These are phyloP conservation scores for Cybosia mesomella DNA, from an alignment of 2,888 invertebrate genomes.

Conservation along the genomic window DNA sequence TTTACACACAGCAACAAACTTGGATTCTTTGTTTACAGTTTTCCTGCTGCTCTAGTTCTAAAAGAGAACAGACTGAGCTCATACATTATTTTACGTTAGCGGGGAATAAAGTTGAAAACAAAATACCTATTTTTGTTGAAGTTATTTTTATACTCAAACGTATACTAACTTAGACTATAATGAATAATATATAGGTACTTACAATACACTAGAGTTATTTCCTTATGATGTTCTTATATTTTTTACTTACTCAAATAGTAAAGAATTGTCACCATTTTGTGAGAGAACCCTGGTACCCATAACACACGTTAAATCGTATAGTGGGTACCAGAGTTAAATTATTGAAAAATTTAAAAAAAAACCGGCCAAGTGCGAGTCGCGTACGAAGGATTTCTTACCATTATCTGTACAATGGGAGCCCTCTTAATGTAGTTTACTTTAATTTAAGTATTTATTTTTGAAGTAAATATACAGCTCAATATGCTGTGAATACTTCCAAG, in stretches of 20 bases:
- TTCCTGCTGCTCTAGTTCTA: constrained; percentile 57
- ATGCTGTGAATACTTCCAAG: too few relatives aligned
- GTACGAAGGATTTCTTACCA: too few relatives aligned
- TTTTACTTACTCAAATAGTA: background rate
- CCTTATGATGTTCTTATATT: background rate
- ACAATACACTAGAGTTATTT: background rate
- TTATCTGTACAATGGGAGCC: too few relatives aligned
- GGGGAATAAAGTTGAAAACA: constrained; percentile 30
- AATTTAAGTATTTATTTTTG: too few relatives aligned
- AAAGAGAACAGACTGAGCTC: constrained; percentile 56
- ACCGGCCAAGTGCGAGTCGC: too few relatives aligned
- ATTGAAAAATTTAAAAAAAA: too few relatives aligned
- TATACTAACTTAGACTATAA: background rate
- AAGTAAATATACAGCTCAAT: too few relatives aligned
- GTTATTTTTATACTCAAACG: background rate
- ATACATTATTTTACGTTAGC: constrained; percentile 45
- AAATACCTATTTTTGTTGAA: constrained; percentile 25
- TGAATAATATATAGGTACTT: background rate
- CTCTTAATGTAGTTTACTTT: too few relatives aligned
- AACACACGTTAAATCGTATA: too few relatives aligned
- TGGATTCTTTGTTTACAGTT: constrained; percentile 60
- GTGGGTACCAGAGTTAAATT: too few relatives aligned
- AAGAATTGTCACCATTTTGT: background rate
- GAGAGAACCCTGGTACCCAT: too few relatives aligned
- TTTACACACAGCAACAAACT: constrained; percentile 59